Percentiles rank a stretch among this genome's conserved stretches.
These are phyloP conservation scores for Lineus longissimus DNA, from an alignment of 1,140 invertebrate species.

Conservation along the genomic window DNA sequence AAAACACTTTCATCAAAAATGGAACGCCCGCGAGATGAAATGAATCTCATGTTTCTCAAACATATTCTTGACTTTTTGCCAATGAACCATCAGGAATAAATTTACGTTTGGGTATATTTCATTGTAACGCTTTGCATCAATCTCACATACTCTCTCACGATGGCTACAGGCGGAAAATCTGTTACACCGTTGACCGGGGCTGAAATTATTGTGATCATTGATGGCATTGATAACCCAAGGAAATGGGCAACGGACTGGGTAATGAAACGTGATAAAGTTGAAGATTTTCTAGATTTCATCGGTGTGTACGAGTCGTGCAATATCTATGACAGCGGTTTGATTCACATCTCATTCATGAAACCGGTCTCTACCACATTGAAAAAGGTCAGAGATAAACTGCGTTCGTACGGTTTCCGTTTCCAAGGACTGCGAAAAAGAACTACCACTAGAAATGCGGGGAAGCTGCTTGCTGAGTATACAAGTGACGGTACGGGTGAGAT, in stretches of 20 bases:
- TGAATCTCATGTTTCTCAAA: too few species aligned
- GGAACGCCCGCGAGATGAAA: too few species aligned
- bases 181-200: neutral
- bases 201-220: neutral
- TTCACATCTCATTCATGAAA: neutral
- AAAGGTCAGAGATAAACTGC: neutral
- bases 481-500: neutral
- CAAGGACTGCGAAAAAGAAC: neutral
- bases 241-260: conserved; percentile 4
- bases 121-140: too few species aligned
- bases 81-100: too few species aligned
- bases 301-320: neutral
- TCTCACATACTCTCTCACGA: too few species aligned
- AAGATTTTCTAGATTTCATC: neutral
- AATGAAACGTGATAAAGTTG: neutral
- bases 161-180: neutral
- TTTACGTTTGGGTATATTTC: too few species aligned
- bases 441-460: neutral
- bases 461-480: neutral
- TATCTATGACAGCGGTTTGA: neutral
- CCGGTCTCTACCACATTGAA: neutral
- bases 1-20: too few species aligned
- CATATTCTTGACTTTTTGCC: too few species aligned
- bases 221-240: neutral
- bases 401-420: neutral